Evolutionary conservation across 1,140 invertebrate genomes (phyloP).

Genomic region (Drosophila tristis): DNA sequence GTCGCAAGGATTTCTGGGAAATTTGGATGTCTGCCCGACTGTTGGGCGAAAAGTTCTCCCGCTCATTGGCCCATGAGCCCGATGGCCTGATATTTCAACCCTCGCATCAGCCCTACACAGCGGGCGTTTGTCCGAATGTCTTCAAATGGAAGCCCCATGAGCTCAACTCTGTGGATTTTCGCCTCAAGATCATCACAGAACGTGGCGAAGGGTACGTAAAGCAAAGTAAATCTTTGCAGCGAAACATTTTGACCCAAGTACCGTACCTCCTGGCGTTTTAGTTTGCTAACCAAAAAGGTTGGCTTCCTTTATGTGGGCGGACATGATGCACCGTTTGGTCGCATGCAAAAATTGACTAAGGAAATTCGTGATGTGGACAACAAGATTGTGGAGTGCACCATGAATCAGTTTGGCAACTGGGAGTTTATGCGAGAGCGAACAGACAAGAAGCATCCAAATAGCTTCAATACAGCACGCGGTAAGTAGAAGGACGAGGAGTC

Average conservation of each 20-base stretch:
- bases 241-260: not conserved
- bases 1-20: slow-evolving; percentile 96
- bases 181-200: slow-evolving; percentile 91
- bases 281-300: slow-evolving; percentile 86
- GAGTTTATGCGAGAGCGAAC: slow-evolving; percentile 97
- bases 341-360: slow-evolving; percentile 91
- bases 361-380: slow-evolving; percentile 92
- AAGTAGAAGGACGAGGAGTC: slow-evolving; percentile 47
- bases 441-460: slow-evolving; percentile 99
- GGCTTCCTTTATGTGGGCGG: slow-evolving; percentile 93
- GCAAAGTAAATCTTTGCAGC: not conserved
- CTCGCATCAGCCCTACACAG: slow-evolving; percentile 91
- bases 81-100: slow-evolving; percentile 99
- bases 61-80: slow-evolving; percentile 95
- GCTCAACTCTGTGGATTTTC: slow-evolving; percentile 98
- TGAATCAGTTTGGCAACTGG: slow-evolving; percentile 90
- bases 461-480: slow-evolving; percentile 92
- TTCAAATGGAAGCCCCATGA: slow-evolving; percentile 99
- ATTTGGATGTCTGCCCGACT: slow-evolving; percentile 89
- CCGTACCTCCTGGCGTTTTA: slow-evolving; percentile 20
- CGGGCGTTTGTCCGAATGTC: slow-evolving; percentile 92
- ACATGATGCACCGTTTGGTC: slow-evolving; percentile 87
- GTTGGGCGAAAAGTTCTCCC: slow-evolving; percentile 94
- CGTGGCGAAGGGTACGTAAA: slow-evolving; percentile 86
- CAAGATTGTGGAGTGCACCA: slow-evolving; percentile 98